Conservation (phyloP, 2,888 invertebrate genomes). For the Odontomyia ornata region DNA sequence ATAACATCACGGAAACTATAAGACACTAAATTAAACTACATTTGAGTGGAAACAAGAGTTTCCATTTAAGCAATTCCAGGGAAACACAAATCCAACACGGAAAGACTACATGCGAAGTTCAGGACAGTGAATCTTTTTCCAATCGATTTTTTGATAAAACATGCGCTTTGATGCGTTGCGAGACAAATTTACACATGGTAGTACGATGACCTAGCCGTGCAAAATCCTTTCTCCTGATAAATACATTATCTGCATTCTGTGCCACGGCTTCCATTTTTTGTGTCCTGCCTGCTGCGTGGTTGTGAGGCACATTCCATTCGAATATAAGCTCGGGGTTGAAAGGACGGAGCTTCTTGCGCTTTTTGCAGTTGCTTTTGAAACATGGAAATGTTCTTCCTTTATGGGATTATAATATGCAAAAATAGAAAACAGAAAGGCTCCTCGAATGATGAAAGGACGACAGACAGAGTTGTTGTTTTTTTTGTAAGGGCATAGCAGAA, state of each 20-base stretch:
- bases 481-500: too few species aligned
- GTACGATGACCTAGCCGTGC: slow-evolving; percentile 36
- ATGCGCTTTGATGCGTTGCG: slow-evolving; percentile 26
- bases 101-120: slow-evolving; percentile 12
- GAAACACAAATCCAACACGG: slow-evolving; percentile 1
- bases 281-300: neutral
- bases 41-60: neutral
- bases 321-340: slow-evolving; percentile 52
- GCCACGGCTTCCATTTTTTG: neutral
- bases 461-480: slow-evolving; percentile 16
- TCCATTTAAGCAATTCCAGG: neutral
- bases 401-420: neutral
- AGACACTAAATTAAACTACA: neutral
- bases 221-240: slow-evolving; percentile 31
- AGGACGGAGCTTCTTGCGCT: slow-evolving; percentile 21
- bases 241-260: slow-evolving; percentile 35
- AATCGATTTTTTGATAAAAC: slow-evolving; percentile 44
- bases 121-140: slow-evolving; percentile 32
- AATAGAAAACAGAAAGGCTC: neutral
- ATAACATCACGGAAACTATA: neutral
- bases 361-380: slow-evolving; percentile 1
- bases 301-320: slow-evolving; percentile 46
- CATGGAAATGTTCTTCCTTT: slow-evolving; percentile 11
- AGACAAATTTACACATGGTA: slow-evolving; percentile 41
- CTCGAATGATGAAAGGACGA: neutral